Base-by-base conservation (phyloP, 2,888 invertebrate species). In the Cephonodes hylas region DNA sequence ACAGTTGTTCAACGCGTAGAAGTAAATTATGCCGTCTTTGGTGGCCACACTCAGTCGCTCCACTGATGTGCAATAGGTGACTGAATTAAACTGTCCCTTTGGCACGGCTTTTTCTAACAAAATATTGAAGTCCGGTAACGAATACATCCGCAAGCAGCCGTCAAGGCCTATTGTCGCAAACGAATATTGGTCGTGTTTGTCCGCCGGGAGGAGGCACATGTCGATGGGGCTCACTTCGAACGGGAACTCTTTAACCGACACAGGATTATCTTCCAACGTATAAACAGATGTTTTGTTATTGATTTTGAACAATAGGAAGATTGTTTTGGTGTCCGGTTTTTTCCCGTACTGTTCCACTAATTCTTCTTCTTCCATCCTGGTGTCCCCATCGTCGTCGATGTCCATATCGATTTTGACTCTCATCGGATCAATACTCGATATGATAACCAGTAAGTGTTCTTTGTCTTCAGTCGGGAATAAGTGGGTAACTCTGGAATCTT, bases 21-120 rank as follows among this genome's bases (percentile, higher is more conserved):
- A 97, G 78, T 97, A 96, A 59, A 98, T 93, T 66, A 95, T 95
- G 3, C 98, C 98, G 60, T 94, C 94, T 71, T 94, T 94, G 0
- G 97, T 97, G 46, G 96, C 96, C 1, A 96, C 96, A 83, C 98
- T 98, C 31, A 98, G 91, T 57, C 97, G 94, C 78, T 98, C 98
- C 64, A 98, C 94, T 89, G 97, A 97, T 63, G 96, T 96, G 83
- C 98, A 98, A 84, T 96, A 98, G 0, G 96, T 95, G 1, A 96
- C 96, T 0, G 97, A 96, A 13, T 96, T 94, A 78, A 97, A 97
- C 76, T 94, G 95, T 48, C 95, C 94, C 42, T 94, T 93, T 0
- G 95, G 94, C 42, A 95, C 93, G 69, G 93, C 93, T 27, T 96
- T 96, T 66, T 95, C 94, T 0, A 95, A 95, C 5, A 96, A 85